Conservation (phyloP, 2,888 invertebrate genomes). For the Campoletis raptor region DNA sequence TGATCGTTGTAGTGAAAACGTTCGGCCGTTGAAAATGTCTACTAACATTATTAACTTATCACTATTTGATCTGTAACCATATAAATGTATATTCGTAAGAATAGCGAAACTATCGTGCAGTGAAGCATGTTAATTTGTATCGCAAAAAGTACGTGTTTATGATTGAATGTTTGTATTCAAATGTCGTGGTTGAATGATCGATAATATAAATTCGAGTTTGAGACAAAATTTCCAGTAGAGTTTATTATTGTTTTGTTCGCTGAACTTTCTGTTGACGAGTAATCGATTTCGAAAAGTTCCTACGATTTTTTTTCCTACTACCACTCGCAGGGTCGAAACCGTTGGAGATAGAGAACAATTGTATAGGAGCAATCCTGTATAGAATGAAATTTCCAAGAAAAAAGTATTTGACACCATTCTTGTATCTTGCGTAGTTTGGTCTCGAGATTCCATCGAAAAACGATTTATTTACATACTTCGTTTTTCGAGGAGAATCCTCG, state of each 20-base stretch:
- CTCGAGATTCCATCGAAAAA: background rate
- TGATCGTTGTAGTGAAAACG: background rate
- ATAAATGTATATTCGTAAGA: background rate
- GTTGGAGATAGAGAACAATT: background rate
- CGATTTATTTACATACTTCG: background rate
- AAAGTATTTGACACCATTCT: background rate
- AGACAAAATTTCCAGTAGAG: background rate
- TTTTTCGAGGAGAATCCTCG: background rate
- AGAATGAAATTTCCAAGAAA: background rate
- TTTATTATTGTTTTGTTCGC: background rate
- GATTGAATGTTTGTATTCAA: background rate
- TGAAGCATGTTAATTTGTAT: background rate
- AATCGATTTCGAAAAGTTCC: background rate
- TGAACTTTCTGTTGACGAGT: background rate
- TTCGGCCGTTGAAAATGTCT: background rate
- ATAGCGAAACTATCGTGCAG: background rate
- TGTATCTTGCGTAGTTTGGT: background rate
- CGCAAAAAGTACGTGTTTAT: background rate
- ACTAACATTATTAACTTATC: background rate
- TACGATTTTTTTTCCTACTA: background rate
- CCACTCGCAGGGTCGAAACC: background rate
- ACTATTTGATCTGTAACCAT: background rate
- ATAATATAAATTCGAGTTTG: background rate
- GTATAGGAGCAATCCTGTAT: background rate
- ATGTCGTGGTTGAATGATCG: background rate